Evolutionary conservation across 2,113 vertebrate species (phyloP).

Genomic region (Apodemus sylvaticus): DNA sequence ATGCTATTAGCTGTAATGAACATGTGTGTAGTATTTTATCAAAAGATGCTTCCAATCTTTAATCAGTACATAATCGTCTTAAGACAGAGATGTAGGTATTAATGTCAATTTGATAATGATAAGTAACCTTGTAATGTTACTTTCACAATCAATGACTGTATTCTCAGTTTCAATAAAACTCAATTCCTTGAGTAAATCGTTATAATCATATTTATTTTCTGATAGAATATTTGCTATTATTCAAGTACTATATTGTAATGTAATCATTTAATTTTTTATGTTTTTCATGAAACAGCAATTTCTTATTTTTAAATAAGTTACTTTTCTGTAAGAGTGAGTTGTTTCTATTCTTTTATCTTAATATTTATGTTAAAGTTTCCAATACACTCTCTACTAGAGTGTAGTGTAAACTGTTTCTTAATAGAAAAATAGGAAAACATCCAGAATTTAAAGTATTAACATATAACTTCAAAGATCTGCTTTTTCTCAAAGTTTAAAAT

Average conservation of each 20-base stretch:
- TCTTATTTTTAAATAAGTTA: not conserved
- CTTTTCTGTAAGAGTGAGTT: not conserved
- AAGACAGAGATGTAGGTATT: constrained; percentile 15
- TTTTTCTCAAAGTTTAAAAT: not conserved
- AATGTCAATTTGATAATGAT: not conserved
- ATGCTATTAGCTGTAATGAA: constrained; percentile 75
- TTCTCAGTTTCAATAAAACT: not conserved
- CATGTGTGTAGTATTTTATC: constrained; percentile 70
- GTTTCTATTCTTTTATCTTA: not conserved
- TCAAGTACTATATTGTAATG: not conserved
- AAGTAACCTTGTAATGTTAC: not conserved
- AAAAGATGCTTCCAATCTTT: constrained; percentile 56
- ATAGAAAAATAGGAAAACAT: not conserved
- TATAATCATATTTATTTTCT: not conserved
- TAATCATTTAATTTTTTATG: not conserved
- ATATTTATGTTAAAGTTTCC: not conserved
- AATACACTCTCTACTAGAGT: not conserved
- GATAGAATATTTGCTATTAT: not conserved
- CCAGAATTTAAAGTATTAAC: not conserved
- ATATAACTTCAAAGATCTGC: not conserved
- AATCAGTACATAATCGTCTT: constrained; percentile 49
- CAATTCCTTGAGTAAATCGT: not conserved
- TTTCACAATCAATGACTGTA: not conserved
- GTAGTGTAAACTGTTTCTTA: not conserved
- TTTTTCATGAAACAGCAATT: not conserved